Percentiles rank a stretch among this genome's conserved stretches.
phyloP scores from a whole-genome alignment of 2,888 invertebrate genomes.

The Glyphotaelius pellucidus region DNA sequence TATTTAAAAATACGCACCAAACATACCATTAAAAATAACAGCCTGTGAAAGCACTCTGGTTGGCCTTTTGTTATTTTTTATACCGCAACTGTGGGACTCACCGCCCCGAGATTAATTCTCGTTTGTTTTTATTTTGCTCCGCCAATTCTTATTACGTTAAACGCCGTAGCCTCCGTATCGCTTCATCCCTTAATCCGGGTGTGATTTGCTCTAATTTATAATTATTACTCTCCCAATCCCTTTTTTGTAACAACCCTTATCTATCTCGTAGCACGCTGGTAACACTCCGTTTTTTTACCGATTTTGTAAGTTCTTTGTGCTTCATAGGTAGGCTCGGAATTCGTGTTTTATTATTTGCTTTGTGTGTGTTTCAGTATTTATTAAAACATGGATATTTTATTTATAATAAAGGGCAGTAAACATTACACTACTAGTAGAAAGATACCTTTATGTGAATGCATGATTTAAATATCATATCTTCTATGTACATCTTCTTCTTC shows the following conservation, averaged over 20 bases:
- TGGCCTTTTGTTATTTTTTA: not conserved
- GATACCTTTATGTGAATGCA: no score
- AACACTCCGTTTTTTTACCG: not conserved
- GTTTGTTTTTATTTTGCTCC: not conserved
- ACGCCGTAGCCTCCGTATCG: not conserved
- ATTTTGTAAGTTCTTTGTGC: not conserved
- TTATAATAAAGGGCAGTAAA: no score
- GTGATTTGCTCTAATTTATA: not conserved
- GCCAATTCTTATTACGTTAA: conserved; percentile 2
- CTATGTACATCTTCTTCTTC: no score
- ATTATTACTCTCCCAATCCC: not conserved
- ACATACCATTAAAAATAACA: not conserved
- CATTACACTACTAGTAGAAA: no score
- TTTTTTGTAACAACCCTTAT: not conserved
- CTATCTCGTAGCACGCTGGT: not conserved
- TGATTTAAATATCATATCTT: no score
- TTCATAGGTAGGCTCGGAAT: not conserved
- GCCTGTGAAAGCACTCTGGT: not conserved
- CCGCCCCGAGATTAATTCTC: not conserved
- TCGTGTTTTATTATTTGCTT: not conserved
- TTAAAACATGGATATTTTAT: not conserved
- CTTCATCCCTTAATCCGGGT: not conserved
- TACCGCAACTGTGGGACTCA: not conserved
- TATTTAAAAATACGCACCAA: not conserved
- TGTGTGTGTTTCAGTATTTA: not conserved